Evolutionary conservation across 2,888 invertebrate species (phyloP).

Genomic region (Sphaerophoria rueppellii): DNA sequence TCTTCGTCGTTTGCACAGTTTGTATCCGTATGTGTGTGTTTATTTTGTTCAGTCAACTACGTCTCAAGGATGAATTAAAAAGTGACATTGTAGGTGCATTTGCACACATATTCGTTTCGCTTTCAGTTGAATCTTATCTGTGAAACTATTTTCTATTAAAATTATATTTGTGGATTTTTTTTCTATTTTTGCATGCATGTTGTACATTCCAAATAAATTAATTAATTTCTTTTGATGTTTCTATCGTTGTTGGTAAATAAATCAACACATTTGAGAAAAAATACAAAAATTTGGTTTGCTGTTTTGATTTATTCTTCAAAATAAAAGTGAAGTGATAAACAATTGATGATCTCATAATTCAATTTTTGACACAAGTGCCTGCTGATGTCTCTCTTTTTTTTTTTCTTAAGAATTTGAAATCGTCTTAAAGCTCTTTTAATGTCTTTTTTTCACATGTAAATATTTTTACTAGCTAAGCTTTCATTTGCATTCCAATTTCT

Average conservation of each 20-base stretch:
- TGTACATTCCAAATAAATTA: neutral
- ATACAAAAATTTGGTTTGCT: neutral
- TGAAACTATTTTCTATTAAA: neutral
- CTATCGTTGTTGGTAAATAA: neutral
- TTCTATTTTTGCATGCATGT: neutral
- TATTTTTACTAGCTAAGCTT: neutral
- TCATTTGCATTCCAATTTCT: neutral
- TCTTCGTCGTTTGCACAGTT: conserved; percentile 12
- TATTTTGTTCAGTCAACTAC: conserved; percentile 1
- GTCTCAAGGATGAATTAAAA: conserved; percentile 29
- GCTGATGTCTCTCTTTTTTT: neutral
- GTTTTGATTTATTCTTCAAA: neutral
- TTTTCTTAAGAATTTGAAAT: too few species aligned
- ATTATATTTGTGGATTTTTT: neutral
- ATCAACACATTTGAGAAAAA: neutral
- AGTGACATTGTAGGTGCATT: conserved; percentile 1
- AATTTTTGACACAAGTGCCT: neutral
- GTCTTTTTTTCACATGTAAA: neutral
- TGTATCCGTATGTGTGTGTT: neutral
- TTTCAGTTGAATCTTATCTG: neutral
- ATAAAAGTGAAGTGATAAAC: too few species aligned
- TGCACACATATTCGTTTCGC: neutral
- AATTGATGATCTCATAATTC: too few species aligned
- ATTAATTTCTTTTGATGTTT: neutral
- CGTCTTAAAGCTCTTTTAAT: too few species aligned